Base-by-base conservation (phyloP, 1,140 invertebrate species). In the Drosophila teissieri region DNA sequence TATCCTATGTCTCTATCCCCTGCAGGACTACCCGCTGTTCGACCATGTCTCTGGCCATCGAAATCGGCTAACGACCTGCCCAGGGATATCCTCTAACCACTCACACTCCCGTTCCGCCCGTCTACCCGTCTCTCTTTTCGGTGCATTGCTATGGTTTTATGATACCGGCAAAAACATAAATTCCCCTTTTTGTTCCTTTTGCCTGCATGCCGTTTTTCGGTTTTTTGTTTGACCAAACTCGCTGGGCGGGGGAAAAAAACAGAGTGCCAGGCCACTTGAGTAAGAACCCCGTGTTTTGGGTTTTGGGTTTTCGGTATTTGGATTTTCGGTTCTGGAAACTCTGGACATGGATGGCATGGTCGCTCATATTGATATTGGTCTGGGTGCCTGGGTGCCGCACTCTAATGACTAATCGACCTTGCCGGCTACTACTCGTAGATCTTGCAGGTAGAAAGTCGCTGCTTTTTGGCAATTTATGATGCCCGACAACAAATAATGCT, bases 61-160 rank as follows among this genome's bases (percentile, higher is more conserved):
- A 27, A 53, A 19, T 54, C 57, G 78, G 65, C 80, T 84, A 83
- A 79, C 80, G 81, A 78, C 73, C 82, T 78, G 81, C 54, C 62
- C 49, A 34, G 36, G 54, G 61, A 53, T 73, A 70, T 69, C 67
- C 67, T 70, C 67, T 70, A 48, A 56, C 65, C 64, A 49, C 51
- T 69, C 67, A 4, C 19, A 54, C 63, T 40, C 14, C 0, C 19
- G n/a, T 31, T 54, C n/a, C 24, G 39, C 37, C 39, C 31, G 40
- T 42, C 40, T 12, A 19, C 31, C 48, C 31, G n/a, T 27, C 24
- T 62, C 44, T 10, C 4, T 6, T 58, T 19, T 65, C 65, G 45
- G 57, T 85, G 82, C 82, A 86, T 82, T 88, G 57, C 83, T 88
- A 88, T 79, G 82, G 83, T 73, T 86, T 86, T 88, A 88, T 67